Evolutionary conservation across 2,888 invertebrate species (phyloP).

Genomic region (Isotomurus palustris): DNA sequence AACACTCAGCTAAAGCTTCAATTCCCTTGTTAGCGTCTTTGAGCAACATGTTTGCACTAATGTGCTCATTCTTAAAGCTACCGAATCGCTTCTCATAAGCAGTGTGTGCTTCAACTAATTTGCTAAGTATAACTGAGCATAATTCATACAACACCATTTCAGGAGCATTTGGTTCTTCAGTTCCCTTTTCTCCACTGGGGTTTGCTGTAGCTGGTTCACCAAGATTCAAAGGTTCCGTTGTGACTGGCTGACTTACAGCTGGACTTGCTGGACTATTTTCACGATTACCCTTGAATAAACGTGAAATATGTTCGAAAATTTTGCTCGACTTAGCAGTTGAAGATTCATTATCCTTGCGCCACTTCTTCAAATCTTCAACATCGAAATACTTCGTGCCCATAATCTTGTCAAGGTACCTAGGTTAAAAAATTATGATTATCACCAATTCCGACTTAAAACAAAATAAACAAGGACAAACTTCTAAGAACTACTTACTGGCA

Average conservation of each 20-base stretch:
- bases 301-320: conserved; percentile 66
- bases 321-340: conserved; percentile 47
- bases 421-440: not conserved
- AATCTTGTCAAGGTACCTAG: conserved; percentile 71
- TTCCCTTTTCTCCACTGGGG: not conserved
- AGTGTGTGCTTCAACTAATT: conserved; percentile 39
- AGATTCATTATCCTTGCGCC: conserved; percentile 40
- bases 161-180: not conserved
- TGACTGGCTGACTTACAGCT: no score
- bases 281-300: no score
- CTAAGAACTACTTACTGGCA: conserved; percentile 39
- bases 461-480: not conserved
- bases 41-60: not conserved
- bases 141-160: conserved; percentile 33
- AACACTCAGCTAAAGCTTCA: conserved; percentile 2
- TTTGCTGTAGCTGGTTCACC: not conserved
- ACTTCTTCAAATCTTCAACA: conserved; percentile 52
- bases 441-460: conserved; percentile 4
- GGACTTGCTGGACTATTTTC: no score
- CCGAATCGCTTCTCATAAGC: conserved; percentile 44
- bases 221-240: no score
- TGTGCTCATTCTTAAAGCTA: conserved; percentile 2
- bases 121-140: conserved; percentile 43
- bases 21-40: not conserved
- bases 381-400: conserved; percentile 83